A percentile compares a stretch with the other conserved stretches of the same genome.
Evolutionary conservation across 2,797 vertebrate species (phyloP).

Genomic region (Pempheris klunzingeri): DNA sequence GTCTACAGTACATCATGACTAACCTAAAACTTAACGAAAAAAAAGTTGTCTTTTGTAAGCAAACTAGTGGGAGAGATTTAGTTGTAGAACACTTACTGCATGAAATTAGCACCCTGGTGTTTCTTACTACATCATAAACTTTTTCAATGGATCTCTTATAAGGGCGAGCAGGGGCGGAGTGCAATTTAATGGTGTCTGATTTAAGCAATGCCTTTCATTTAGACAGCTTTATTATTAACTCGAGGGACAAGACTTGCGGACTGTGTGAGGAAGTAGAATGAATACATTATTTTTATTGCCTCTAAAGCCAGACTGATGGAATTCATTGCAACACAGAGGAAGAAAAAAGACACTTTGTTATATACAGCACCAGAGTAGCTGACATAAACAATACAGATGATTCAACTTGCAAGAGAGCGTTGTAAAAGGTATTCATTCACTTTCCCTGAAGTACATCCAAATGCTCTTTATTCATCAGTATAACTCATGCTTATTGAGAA

Average conservation of each 20-base stretch:
- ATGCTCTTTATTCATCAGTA: neutral
- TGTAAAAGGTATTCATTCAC: neutral
- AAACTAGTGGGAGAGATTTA: neutral
- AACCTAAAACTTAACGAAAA: neutral
- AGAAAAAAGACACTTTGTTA: neutral
- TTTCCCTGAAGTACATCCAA: neutral
- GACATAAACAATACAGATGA: slow-evolving; percentile 7
- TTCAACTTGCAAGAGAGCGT: neutral
- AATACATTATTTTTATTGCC: slow-evolving; percentile 8
- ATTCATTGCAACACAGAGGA: slow-evolving; percentile 2
- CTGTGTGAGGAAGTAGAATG: neutral
- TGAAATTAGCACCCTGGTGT: neutral
- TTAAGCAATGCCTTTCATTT: slow-evolving; percentile 1
- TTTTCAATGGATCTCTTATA: neutral
- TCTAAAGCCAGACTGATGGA: slow-evolving; percentile 18
- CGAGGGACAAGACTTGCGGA: neutral
- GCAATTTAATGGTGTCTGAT: neutral
- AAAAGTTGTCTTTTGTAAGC: neutral
- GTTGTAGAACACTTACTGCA: too few species aligned
- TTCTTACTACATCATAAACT: neutral
- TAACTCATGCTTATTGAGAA: neutral
- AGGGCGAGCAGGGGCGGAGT: neutral
- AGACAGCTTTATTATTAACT: slow-evolving; percentile 12
- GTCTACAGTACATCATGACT: neutral
- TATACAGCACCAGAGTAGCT: slow-evolving; percentile 1